phyloP scores from a whole-genome alignment of 2,797 vertebrate species.

The Buceros bicornis region DNA sequence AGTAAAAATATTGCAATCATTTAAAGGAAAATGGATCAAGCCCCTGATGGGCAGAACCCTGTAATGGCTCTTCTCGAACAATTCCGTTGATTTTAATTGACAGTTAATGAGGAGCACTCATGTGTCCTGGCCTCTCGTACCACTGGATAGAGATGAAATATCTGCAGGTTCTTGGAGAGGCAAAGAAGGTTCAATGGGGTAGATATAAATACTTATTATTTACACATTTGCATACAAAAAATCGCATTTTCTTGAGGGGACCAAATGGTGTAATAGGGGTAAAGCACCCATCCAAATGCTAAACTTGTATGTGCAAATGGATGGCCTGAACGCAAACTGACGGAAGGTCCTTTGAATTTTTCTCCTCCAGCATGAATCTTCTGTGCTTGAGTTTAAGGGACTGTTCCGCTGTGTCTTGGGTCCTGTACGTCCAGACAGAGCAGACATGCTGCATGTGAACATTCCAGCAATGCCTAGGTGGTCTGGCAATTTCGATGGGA shows the following conservation, averaged over 20 bases:
- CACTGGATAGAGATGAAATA: neutral
- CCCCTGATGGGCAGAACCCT: neutral
- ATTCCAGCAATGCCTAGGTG: neutral
- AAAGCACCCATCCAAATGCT: neutral
- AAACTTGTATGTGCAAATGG: neutral
- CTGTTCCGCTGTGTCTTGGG: neutral
- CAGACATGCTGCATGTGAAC: slow-evolving; percentile 1
- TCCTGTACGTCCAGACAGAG: slow-evolving; percentile 25
- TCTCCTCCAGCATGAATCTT: neutral
- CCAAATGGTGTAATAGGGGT: neutral
- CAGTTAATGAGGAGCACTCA: slow-evolving; percentile 11
- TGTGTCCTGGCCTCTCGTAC: neutral
- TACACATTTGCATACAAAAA: neutral
- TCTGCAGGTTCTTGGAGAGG: neutral
- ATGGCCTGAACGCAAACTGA: neutral
- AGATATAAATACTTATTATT: neutral
- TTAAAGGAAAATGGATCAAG: slow-evolving; percentile 46
- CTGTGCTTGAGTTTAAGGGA: slow-evolving; percentile 7
- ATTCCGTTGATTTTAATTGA: slow-evolving; percentile 45
- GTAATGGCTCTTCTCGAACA: slow-evolving; percentile 16
- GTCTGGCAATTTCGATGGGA: neutral
- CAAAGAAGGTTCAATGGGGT: neutral
- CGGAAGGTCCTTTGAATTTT: neutral
- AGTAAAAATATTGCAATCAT: neutral
- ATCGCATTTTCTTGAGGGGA: neutral